phyloP scores from a whole-genome alignment of 2,113 vertebrate genomes.

The Hemichromis elongatus region DNA sequence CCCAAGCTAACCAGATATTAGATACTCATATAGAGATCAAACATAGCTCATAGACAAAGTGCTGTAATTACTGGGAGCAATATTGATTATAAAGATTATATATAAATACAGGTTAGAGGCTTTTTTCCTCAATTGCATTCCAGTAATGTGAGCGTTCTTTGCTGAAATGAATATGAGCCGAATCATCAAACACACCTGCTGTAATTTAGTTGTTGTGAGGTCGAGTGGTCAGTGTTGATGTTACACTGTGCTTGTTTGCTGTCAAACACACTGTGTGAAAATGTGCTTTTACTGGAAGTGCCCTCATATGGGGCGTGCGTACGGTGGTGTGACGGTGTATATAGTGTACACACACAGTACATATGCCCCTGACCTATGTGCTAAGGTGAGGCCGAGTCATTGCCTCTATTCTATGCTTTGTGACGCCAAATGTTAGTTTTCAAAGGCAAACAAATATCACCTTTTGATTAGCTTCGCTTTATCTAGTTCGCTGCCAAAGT shows the following conservation, averaged over 20 bases:
- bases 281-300: constrained; percentile 17
- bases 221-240: constrained; percentile 35
- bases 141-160: not conserved
- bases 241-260: constrained; percentile 45
- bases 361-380: not conserved
- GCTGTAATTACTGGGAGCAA: not conserved
- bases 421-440: not conserved
- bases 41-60: not conserved
- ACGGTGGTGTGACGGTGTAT: constrained; percentile 13
- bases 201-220: constrained; percentile 1
- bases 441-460: constrained; percentile 18
- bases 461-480: constrained; percentile 10
- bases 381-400: not conserved
- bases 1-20: not conserved
- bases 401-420: not conserved
- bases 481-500: not conserved
- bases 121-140: not conserved
- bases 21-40: not conserved
- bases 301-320: constrained; percentile 5
- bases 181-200: not conserved
- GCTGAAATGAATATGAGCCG: not conserved
- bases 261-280: constrained; percentile 43
- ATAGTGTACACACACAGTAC: constrained; percentile 33
- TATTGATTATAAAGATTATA: not conserved
- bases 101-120: not conserved